Evolutionary conservation across 2,113 vertebrate species (phyloP).

Genomic region (Oncorhynchus nerka): DNA sequence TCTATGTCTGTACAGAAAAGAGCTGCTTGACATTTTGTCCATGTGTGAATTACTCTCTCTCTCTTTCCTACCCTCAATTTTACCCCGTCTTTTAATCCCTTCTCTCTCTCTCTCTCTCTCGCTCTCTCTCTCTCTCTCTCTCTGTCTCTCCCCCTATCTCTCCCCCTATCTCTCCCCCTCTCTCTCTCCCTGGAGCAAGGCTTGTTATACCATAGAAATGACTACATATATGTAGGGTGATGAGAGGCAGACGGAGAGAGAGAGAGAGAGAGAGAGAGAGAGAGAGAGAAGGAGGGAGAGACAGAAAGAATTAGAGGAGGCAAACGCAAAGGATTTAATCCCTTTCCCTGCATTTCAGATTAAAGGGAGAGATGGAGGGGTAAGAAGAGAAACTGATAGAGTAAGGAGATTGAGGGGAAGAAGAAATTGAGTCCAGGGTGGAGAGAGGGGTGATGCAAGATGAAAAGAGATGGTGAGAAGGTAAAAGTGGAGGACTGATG

Average conservation of each 20-base stretch:
- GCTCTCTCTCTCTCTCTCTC: not conserved
- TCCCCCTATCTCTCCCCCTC: not conserved
- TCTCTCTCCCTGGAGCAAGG: slow-evolving; percentile 12
- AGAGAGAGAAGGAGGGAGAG: slow-evolving; percentile 6
- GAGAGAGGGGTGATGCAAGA: too few relatives aligned
- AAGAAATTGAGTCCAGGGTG: not conserved
- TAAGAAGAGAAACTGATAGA: slow-evolving; percentile 11
- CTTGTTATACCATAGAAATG: slow-evolving; percentile 44
- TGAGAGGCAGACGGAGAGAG: slow-evolving; percentile 8
- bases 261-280: slow-evolving; percentile 38
- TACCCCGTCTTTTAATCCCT: slow-evolving; percentile 39
- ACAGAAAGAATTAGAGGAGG: slow-evolving; percentile 55
- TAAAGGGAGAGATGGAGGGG: slow-evolving; percentile 46
- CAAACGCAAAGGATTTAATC: slow-evolving; percentile 58
- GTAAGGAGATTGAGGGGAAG: not conserved
- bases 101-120: slow-evolving; percentile 3
- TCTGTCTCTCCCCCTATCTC: too few relatives aligned
- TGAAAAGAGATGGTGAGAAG: too few relatives aligned
- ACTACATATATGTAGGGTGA: slow-evolving; percentile 37
- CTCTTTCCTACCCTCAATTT: not conserved
- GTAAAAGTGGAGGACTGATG: not conserved
- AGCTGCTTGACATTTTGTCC: not conserved
- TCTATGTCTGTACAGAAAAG: not conserved
- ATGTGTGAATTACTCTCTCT: not conserved
- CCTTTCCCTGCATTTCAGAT: slow-evolving; percentile 62